Percentiles rank a stretch among this genome's conserved stretches.
Evolutionary conservation across 2,113 vertebrate genomes (phyloP).

Genomic region (Campylorhamphus procurvoides): DNA sequence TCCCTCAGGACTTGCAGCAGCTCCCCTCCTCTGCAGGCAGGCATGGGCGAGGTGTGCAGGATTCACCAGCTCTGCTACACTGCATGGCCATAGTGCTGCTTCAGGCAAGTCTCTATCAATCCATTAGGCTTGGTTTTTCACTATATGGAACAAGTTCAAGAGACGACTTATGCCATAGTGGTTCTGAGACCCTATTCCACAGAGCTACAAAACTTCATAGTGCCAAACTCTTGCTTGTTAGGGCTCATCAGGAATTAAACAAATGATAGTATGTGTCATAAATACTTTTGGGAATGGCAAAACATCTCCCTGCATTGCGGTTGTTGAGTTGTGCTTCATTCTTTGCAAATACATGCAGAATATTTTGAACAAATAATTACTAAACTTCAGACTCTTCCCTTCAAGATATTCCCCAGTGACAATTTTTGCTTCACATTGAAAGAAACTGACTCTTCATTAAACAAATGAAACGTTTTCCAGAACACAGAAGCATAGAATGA

Average conservation of each 20-base stretch:
- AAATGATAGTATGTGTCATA: not conserved
- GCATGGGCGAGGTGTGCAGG: not conserved
- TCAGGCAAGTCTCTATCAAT: not conserved
- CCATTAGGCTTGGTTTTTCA: not conserved
- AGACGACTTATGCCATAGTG: rapidly evolving
- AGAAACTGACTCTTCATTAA: not conserved
- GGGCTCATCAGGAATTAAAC: not conserved
- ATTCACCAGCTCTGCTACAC: not conserved
- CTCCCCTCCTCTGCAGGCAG: not conserved
- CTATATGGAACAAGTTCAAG: not conserved
- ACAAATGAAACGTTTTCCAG: not conserved
- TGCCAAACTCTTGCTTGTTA: not conserved
- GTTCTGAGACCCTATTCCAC: not conserved
- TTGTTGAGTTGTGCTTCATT: not conserved
- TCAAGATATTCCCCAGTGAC: not conserved
- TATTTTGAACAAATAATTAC: slow-evolving; percentile 1
- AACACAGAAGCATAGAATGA: not conserved
- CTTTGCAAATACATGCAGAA: not conserved
- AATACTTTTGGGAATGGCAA: not conserved
- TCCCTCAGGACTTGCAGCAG: not conserved
- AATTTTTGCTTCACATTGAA: not conserved
- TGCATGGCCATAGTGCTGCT: not conserved
- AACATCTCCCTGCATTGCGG: not conserved
- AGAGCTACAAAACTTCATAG: rapidly evolving
- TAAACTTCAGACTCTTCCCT: not conserved